Base-by-base conservation (phyloP, 2,113 vertebrate genomes). In the Rhea americana region DNA sequence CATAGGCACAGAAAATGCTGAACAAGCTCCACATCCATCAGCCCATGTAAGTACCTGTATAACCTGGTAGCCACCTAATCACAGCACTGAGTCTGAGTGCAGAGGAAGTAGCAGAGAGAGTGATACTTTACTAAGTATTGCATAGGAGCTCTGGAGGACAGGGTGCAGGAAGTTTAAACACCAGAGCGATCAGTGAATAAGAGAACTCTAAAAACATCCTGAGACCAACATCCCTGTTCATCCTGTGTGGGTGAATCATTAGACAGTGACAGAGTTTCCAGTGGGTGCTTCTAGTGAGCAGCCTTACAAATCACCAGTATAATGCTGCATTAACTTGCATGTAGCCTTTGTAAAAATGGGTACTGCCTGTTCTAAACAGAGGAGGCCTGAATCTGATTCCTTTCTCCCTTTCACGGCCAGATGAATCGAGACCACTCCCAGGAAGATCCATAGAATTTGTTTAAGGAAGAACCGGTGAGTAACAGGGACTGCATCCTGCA, bases 21-120 rank as follows among this genome's bases (percentile, higher is more conserved):
- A 65, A 63, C 13, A 47, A 47, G 5, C 20, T 86, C 68, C 61
- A 66, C 45, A 74, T 17, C 28, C 30, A 35, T 53, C 47, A 20
- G 9, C 48, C 10, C 26, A 4, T 1, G 0, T 21, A 63, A 50
- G 24, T n/a, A 68, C 8, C 14, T 66, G 35, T 30, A 1, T 13
- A 89, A 62, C 50, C 30, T n/a, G 15, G 45, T 1, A 68, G 48
- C 50, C 41, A 41, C 22, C 26, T 30, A n/a, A 37, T n/a, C 20
- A 48, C 0, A 1, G 37, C 47, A 56, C 37, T 37, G 81, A 71
- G 32, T 8, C 10, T 35, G 22, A 70, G 50, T 24, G 28, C 59
- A 62, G 59, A 61, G 28, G 41, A 86, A 62, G 68, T 18, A 59
- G 68, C n/a, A 59, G 37, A 26, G 8, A 26, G 8, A 28, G 1